phyloP scores from a whole-genome alignment of 2,888 invertebrate genomes.

The Campoplex nolae region DNA sequence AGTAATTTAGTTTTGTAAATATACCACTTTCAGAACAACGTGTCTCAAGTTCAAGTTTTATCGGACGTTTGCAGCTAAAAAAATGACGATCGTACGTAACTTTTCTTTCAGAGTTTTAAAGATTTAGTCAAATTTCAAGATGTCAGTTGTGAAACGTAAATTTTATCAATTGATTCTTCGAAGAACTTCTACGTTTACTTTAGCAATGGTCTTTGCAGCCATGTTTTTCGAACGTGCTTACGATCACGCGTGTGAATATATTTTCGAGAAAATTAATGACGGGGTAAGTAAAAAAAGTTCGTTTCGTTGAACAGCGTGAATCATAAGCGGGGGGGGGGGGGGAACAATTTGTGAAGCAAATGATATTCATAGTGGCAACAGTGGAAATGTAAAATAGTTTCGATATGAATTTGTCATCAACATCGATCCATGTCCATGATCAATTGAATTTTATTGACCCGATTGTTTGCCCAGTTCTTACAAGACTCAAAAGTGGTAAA shows the following conservation, averaged over 20 bases:
- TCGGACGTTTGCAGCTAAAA: neutral
- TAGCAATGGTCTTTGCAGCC: conserved; percentile 82
- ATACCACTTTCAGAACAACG: conserved; percentile 23
- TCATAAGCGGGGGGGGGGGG: neutral
- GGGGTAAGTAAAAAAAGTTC: conserved; percentile 76
- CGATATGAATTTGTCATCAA: neutral
- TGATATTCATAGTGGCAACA: neutral
- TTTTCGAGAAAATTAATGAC: conserved; percentile 83
- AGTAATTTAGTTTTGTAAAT: conserved; percentile 52
- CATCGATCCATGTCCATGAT: neutral
- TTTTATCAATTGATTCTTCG: conserved; percentile 79
- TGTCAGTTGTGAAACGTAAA: conserved; percentile 53
- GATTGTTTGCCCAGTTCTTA: neutral
- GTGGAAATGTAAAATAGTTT: neutral
- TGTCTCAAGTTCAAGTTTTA: neutral
- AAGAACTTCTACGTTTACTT: conserved; percentile 84
- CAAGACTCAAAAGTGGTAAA: conserved; percentile 4
- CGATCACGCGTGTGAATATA: conserved; percentile 81
- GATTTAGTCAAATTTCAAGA: conserved; percentile 1
- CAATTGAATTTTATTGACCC: conserved; percentile 39
- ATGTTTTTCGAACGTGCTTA: conserved; percentile 84
- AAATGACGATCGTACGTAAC: conserved; percentile 22
- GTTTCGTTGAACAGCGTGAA: neutral
- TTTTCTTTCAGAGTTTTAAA: neutral
- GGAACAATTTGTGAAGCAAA: neutral